Evolutionary conservation across 2,797 vertebrate species (phyloP), one percentile per base, ranked within the genome.

Genomic region (Phrynocephalus forsythii): DNA sequence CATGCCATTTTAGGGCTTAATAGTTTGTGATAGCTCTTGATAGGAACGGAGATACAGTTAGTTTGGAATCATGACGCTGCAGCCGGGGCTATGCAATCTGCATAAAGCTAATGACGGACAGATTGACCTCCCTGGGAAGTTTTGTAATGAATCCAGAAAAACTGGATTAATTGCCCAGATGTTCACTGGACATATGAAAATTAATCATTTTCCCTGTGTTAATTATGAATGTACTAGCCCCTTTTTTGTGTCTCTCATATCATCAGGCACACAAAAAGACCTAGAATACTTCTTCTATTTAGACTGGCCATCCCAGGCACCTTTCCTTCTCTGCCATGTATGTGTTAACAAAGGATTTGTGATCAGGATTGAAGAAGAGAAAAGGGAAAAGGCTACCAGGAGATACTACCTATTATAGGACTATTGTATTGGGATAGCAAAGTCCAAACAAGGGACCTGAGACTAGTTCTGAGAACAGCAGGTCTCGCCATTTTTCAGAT

Each of bases 151-250:
- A 82, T 75, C 28, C 33, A 48, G 56, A 18, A 75, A 68, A 87
- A 79, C 20, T 81, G 68, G 68, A 71, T 80, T 86, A 60, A 71
- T 80, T 86, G 44, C 69, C 78, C 56, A 81, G 69, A 48, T 81
- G 69, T 86, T 73, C 79, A 86, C 26, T 81, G 52, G 68, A 80
- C 33, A 79, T 80, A 52, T 69, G 69, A 63, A 81, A 86, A 80
- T 73, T 73, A 80, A 79, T 86, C 48, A 71, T 73, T 86, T 72
- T 81, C 33, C 63, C 8, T 30, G 28, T 22, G 33, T 81, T 86
- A 66, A 81, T 73, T 73, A 81, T 24, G 16, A 66, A 50, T 67
- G 16, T 24, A 20, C 60, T 75, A 67, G 28, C 16, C 38, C 3
- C 18, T 79, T 79, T 73, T 63, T 63, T 44, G 33, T n/a, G 24